Percentiles rank a stretch among this genome's conserved stretches.
Evolutionary conservation across 2,797 vertebrate genomes (phyloP).

Genomic region (Diplodus puntazzo): DNA sequence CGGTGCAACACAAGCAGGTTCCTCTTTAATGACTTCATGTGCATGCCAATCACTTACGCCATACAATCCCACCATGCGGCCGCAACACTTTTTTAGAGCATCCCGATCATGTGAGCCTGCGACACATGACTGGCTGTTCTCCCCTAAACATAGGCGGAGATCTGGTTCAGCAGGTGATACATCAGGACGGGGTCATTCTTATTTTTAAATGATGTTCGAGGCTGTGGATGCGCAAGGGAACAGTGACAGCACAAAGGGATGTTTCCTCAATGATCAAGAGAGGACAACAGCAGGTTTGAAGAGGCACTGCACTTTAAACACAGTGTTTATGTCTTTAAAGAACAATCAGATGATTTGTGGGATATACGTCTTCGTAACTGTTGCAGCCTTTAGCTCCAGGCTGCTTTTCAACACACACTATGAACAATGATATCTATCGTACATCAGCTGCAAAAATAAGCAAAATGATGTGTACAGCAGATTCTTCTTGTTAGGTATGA

Average conservation of each 20-base stretch:
- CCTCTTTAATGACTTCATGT: slow-evolving; percentile 84
- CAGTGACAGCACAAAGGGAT: background rate
- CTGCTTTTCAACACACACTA: background rate
- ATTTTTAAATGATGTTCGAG: slow-evolving; percentile 24
- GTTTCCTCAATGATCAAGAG: background rate
- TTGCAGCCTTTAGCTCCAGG: background rate
- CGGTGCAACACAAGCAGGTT: slow-evolving; percentile 80
- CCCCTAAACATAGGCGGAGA: slow-evolving; percentile 12
- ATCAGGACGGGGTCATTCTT: slow-evolving; percentile 5
- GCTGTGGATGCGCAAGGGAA: background rate
- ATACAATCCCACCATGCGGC: slow-evolving; percentile 69
- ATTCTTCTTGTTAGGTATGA: background rate
- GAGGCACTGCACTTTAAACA: background rate
- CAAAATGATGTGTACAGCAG: background rate
- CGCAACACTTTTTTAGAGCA: slow-evolving; percentile 50
- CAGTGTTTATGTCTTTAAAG: slow-evolving; percentile 3
- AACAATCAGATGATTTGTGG: background rate
- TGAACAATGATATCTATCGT: background rate
- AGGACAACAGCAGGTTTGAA: background rate
- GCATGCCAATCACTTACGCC: slow-evolving; percentile 79
- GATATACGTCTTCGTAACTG: background rate
- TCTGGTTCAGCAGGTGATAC: slow-evolving; percentile 34
- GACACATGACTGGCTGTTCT: slow-evolving; percentile 37
- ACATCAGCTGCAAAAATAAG: too few species aligned
- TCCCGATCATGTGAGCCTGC: slow-evolving; percentile 48